Evolutionary conservation across 2,113 vertebrate genomes (phyloP).

Genomic region (Pollimyrus isidori): DNA sequence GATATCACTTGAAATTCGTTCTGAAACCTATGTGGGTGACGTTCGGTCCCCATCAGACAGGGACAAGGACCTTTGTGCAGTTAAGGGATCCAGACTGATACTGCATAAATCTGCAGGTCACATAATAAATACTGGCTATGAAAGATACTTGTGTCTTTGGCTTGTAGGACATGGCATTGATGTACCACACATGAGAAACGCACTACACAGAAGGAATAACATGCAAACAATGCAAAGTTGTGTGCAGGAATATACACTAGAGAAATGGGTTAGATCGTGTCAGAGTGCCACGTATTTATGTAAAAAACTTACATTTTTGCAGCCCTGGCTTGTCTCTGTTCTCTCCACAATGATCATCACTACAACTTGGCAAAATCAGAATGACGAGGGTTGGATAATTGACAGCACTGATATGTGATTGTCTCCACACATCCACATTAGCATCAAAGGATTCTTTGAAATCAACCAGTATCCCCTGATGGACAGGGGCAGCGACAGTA

Average conservation of each 20-base stretch:
- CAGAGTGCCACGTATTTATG: background rate
- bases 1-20: too few species aligned
- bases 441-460: background rate
- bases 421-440: background rate
- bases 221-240: background rate
- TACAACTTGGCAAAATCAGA: background rate
- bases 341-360: background rate
- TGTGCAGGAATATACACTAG: background rate
- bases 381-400: background rate
- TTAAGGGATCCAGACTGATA: background rate
- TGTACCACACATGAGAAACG: background rate
- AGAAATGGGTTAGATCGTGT: background rate
- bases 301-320: background rate
- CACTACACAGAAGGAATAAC: background rate
- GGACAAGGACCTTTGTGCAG: background rate
- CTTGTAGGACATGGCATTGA: background rate
- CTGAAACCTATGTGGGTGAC: too few species aligned
- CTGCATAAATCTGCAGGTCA: background rate
- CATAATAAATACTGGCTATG: background rate
- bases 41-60: background rate
- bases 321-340: background rate
- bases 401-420: background rate
- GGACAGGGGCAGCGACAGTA: background rate
- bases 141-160: background rate
- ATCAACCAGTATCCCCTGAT: background rate